Conservation (phyloP, 2,113 vertebrate genomes). For the Tragelaphus buxtoni region DNA sequence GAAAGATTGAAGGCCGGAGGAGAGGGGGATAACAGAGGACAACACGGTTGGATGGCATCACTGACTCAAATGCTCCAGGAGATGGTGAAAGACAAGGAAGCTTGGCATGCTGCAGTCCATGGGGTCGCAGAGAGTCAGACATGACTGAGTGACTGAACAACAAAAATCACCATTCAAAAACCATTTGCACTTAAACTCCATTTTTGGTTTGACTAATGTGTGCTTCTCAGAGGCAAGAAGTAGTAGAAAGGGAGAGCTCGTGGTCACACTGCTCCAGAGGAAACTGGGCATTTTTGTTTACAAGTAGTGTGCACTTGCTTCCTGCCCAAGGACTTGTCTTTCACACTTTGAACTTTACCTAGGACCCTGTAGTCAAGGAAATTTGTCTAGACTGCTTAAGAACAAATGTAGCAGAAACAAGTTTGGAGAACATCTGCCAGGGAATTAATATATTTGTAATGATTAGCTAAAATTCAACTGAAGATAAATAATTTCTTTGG, state of each 20-base stretch:
- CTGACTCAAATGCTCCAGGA: not conserved
- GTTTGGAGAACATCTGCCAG: not conserved
- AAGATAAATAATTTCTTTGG: not conserved
- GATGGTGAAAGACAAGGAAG: not conserved
- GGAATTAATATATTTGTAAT: not conserved
- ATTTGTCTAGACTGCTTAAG: not conserved
- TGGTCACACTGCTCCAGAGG: not conserved
- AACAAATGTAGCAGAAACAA: not conserved
- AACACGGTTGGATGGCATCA: not conserved
- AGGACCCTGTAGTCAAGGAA: not conserved
- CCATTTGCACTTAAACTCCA: not conserved
- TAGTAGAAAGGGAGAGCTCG: not conserved
- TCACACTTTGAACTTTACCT: not conserved
- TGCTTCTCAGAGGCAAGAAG: not conserved
- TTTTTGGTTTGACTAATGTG: not conserved
- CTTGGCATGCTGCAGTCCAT: not conserved
- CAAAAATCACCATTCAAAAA: not conserved
- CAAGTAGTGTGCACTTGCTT: not conserved
- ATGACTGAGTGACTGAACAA: not conserved
- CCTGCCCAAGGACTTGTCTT: not conserved
- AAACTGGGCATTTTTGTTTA: not conserved
- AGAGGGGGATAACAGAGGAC: not conserved
- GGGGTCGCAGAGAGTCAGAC: not conserved
- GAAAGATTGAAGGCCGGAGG: not conserved
- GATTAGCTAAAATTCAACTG: not conserved